Percentiles rank a stretch among this genome's conserved stretches.
Conservation (phyloP, 2,113 vertebrate species). For the Tragelaphus imberbis region DNA sequence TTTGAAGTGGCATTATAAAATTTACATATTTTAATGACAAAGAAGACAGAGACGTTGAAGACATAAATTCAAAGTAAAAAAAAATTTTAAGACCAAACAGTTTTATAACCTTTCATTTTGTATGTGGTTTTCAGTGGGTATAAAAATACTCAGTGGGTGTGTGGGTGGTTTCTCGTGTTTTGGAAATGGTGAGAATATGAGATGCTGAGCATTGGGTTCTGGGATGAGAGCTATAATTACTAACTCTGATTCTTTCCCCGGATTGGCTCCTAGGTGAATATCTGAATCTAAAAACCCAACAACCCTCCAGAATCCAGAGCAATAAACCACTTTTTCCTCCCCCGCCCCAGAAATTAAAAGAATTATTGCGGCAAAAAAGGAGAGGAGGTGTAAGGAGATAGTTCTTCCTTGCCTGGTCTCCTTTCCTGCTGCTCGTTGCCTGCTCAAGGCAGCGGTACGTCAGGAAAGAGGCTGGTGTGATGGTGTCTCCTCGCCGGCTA, state of each 20-base stretch:
- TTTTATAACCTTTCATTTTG: slow-evolving; percentile 63
- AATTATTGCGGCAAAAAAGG: neutral
- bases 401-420: neutral
- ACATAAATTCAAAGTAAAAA: neutral
- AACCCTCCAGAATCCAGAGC: neutral
- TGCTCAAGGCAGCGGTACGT: fast-evolving
- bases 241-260: slow-evolving; percentile 17
- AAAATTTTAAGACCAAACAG: slow-evolving; percentile 26
- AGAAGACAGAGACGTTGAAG: neutral
- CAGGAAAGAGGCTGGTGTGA: neutral
- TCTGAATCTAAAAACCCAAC: slow-evolving; percentile 37
- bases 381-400: neutral
- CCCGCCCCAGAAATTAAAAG: neutral
- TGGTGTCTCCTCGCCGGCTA: neutral
- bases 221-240: slow-evolving; percentile 65
- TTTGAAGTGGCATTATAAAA: neutral
- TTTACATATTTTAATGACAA: neutral
- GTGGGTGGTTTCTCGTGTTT: slow-evolving; percentile 70
- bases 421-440: neutral
- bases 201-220: slow-evolving; percentile 53
- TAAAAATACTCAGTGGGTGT: slow-evolving; percentile 69
- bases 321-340: neutral
- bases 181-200: slow-evolving; percentile 67
- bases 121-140: slow-evolving; percentile 62
- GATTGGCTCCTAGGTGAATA: slow-evolving; percentile 15